Conservation (phyloP, 2,113 vertebrate genomes). For the Athene cunicularia region DNA sequence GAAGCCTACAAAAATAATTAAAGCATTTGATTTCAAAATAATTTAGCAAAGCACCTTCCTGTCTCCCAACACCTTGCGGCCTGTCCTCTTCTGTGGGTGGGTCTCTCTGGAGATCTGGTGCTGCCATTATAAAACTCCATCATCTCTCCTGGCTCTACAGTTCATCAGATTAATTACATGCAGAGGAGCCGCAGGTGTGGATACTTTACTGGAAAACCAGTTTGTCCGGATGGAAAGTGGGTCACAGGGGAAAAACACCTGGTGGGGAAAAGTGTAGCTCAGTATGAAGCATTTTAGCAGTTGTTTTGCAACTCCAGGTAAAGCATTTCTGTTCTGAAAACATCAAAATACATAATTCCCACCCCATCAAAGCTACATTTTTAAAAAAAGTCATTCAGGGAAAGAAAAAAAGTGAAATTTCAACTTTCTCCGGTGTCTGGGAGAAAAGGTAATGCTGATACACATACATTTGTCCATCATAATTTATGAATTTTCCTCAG, state of each 20-base stretch:
- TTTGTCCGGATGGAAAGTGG: background rate
- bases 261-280: background rate
- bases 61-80: background rate
- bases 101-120: background rate
- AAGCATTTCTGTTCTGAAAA: background rate
- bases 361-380: background rate
- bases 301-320: background rate
- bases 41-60: background rate
- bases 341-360: background rate
- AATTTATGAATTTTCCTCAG: background rate
- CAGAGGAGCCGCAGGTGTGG: background rate
- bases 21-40: background rate
- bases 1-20: background rate
- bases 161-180: background rate
- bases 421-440: background rate
- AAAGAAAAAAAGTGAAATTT: background rate
- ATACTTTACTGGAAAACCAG: background rate
- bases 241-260: background rate
- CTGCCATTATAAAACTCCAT: background rate
- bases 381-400: background rate
- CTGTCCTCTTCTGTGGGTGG: background rate
- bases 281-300: accelerated
- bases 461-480: background rate
- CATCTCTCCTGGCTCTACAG: background rate
- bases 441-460: background rate